Base-by-base conservation (phyloP, 1,140 invertebrate species). In the Drosophila virilis region DNA sequence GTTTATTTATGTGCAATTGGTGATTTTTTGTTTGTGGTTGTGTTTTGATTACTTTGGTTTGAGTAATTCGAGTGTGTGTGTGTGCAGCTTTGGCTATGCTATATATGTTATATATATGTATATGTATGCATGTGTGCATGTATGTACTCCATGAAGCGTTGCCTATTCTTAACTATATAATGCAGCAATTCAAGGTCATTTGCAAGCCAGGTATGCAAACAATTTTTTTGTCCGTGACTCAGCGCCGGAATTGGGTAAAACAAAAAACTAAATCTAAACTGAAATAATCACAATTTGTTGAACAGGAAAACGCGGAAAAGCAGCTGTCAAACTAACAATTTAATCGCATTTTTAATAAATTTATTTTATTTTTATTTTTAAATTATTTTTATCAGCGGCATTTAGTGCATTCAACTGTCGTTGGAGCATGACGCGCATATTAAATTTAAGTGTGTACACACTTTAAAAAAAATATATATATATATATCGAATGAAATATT, bases 401-500 rank as follows among this genome's bases (percentile, higher is more conserved):
- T 48, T 52, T 71, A 85, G 82, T 85, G 78, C 82, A 82, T 85
- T 85, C 82, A 86, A 85, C 82, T 76, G 70, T 42, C 74, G 45
- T 68, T 84, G 59, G 33, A 64, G 71, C 75, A 72, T 78, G 76
- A 82, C 62, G 58, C 57, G 77, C 57, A 58, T 66, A 73, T 55
- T 43, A 33, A 62, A 66, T 67, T 48, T 42, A 43, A 54, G 51
- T 59, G 45, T 50, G 37, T 46, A 60, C 22, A 43, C 22, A 9
- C n/a, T 42, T 2, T 3, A 12, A 6, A 37, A 22, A 13, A 54
- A 8, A 17, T n/a, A 58, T 7, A 13, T 15, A 1, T 42, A 32
- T 40, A 37, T 54, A 54, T n/a, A 45, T 55, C 15, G 32, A 55
- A 40, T 40, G 51, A 51, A 62, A 69, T 69, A 51, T 51, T 58